Conservation (phyloP, 2,113 vertebrate species). For the Forbesichthys papilliferus region DNA sequence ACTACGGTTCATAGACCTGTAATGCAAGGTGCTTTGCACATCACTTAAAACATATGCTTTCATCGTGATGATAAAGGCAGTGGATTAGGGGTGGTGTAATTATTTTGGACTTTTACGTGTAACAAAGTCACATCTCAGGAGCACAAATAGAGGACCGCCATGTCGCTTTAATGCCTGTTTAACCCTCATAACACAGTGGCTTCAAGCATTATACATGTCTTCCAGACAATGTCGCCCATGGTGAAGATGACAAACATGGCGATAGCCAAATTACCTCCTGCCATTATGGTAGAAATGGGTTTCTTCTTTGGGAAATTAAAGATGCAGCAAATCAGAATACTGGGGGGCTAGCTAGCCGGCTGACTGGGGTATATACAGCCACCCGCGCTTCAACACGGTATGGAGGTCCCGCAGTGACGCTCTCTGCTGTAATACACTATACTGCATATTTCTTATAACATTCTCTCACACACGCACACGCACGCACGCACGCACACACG, state of each 20-base stretch:
- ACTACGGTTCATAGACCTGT: conserved; percentile 7
- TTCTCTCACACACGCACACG: conserved; percentile 9
- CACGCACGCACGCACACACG: neutral
- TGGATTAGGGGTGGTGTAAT: neutral
- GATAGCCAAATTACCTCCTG: no score
- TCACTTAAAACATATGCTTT: neutral
- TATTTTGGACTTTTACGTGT: neutral
- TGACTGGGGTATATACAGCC: conserved; percentile 44
- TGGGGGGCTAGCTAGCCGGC: neutral
- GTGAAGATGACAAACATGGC: no score
- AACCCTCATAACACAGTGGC: no score
- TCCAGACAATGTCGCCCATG: no score
- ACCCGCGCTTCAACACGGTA: conserved; percentile 46
- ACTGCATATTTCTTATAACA: conserved; percentile 32
- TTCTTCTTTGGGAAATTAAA: no score
- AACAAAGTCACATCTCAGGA: neutral
- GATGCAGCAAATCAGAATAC: no score
- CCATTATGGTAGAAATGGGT: no score
- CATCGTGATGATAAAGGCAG: neutral
- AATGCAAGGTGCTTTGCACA: no score
- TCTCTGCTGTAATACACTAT: neutral
- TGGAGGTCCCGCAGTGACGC: conserved; percentile 41
- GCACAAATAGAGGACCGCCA: neutral
- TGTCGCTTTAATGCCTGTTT: neutral
- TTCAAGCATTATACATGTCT: no score